Conservation (phyloP, 2,888 invertebrate genomes). For the Rhorus exstirpatorius region DNA sequence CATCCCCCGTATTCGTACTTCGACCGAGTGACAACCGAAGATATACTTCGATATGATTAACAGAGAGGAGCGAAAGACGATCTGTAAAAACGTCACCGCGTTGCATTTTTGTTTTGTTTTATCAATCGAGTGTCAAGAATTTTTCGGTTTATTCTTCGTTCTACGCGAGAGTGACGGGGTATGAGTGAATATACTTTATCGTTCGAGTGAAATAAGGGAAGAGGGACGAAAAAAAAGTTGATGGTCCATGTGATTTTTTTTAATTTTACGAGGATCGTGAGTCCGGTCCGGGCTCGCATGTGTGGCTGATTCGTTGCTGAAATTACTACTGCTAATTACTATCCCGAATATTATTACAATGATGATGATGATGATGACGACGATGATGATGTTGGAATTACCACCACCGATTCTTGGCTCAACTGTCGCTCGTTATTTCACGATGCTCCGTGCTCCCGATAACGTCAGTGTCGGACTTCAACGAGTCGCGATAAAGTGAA, state of each 20-base stretch:
- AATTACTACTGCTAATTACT: background rate
- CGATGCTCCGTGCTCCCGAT: constrained; percentile 4
- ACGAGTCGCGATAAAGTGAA: constrained; percentile 65
- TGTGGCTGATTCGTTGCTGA: constrained; percentile 12
- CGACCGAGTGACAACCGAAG: too few relatives aligned
- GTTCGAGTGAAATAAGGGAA: background rate
- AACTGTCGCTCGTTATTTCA: constrained; percentile 46
- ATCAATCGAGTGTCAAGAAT: background rate
- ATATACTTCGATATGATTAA: too few relatives aligned
- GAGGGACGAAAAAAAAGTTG: background rate
- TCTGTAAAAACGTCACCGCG: too few relatives aligned
- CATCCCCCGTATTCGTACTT: too few relatives aligned
- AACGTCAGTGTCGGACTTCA: constrained; percentile 6
- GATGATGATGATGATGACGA: constrained; percentile 10
- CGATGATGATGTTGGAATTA: constrained; percentile 3
- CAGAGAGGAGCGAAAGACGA: too few relatives aligned
- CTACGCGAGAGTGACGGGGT: background rate
- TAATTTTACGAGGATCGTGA: constrained; percentile 4
- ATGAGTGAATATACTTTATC: background rate
- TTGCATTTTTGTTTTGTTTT: background rate
- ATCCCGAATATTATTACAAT: background rate
- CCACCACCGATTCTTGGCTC: background rate
- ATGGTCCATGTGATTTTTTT: background rate
- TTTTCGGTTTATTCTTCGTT: background rate
- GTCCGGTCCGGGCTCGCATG: background rate